These are phyloP conservation scores for Notiomystis cincta DNA, from an alignment of 2,113 vertebrate species.

Conservation along the genomic window DNA sequence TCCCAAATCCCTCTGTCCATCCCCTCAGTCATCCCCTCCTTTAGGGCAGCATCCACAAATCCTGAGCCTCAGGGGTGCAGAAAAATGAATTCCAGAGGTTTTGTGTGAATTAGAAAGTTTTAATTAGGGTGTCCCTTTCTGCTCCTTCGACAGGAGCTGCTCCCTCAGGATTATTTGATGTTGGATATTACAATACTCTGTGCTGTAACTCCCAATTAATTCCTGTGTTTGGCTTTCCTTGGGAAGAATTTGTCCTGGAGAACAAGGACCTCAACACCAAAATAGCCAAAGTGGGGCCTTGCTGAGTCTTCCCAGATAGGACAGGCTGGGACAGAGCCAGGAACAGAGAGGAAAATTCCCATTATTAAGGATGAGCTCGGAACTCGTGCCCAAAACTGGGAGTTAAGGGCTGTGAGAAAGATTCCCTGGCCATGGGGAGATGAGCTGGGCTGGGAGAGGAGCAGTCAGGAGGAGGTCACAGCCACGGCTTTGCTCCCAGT, in stretches of 20 bases:
- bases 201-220: not conserved
- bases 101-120: not conserved
- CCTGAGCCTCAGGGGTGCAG: not conserved
- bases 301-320: not conserved
- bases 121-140: not conserved
- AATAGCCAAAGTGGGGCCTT: not conserved
- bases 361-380: not conserved
- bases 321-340: not conserved
- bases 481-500: rapidly evolving
- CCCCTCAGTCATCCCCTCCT: not conserved
- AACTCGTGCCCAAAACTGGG: not conserved
- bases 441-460: not conserved
- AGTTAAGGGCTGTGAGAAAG: not conserved
- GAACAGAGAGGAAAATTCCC: not conserved
- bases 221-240: not conserved
- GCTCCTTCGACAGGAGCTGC: not conserved
- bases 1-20: not conserved
- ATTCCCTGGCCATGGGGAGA: not conserved
- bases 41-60: not conserved
- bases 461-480: too few species aligned
- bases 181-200: not conserved
- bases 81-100: not conserved
- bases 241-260: not conserved
- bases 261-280: not conserved
- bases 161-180: rapidly evolving